A percentile compares a stretch with the other conserved stretches of the same genome.
phyloP scores from a whole-genome alignment of 1,140 invertebrate species.

The Aphidius ervi region DNA sequence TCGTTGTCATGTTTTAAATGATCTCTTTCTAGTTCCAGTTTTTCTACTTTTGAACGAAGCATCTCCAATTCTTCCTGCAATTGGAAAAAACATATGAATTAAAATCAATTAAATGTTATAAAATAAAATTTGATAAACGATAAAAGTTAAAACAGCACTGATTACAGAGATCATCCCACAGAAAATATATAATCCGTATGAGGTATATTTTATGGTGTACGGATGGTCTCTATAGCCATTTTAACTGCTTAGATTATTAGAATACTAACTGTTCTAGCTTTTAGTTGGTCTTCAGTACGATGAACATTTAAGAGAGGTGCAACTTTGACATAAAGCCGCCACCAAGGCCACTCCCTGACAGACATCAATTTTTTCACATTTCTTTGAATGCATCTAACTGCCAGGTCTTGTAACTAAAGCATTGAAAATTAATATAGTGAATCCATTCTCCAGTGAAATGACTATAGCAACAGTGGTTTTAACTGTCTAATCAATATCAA shows the following conservation, averaged over 20 bases:
- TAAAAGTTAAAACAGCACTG: too few relatives aligned
- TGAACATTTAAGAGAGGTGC: conserved; percentile 88
- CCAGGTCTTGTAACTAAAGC: conserved; percentile 73
- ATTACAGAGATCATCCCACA: too few relatives aligned
- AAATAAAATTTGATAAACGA: too few relatives aligned
- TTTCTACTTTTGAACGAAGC: conserved; percentile 77
- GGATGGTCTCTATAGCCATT: conserved; percentile 1
- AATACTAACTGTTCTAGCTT: conserved; percentile 64
- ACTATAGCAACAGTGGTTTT: too few relatives aligned
- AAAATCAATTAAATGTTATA: too few relatives aligned
- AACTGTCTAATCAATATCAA: too few relatives aligned
- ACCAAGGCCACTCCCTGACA: conserved; percentile 93
- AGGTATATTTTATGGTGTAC: too few relatives aligned
- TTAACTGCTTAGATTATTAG: not conserved
- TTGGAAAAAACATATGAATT: conserved; percentile 30
- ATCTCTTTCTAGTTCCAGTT: conserved; percentile 78
- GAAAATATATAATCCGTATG: too few relatives aligned
- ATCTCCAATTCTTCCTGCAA: conserved; percentile 79
- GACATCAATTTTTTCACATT: conserved; percentile 88
- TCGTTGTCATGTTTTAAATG: conserved; percentile 84
- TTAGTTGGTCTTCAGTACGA: conserved; percentile 85
- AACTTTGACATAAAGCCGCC: conserved; percentile 85
- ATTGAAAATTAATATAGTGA: too few relatives aligned
- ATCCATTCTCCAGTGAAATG: too few relatives aligned
- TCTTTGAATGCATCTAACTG: conserved; percentile 86